Evolutionary conservation across 2,888 invertebrate genomes (phyloP).

Genomic region (Troides oblongomaculatus): DNA sequence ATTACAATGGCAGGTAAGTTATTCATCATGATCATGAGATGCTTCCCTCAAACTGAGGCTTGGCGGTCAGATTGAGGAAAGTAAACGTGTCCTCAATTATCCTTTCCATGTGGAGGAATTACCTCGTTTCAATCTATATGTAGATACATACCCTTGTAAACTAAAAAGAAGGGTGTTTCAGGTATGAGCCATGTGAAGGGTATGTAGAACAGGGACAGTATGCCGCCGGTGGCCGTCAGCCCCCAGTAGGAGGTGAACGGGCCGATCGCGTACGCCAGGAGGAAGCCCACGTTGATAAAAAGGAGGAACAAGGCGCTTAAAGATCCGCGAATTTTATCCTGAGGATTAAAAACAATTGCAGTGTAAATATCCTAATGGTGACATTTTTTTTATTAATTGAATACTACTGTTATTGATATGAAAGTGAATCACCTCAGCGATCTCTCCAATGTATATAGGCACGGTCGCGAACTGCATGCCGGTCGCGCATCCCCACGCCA

Average conservation of each 20-base stretch:
- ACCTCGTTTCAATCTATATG: too few relatives aligned
- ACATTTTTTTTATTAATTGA: too few relatives aligned
- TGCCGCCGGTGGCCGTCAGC: constrained; percentile 83
- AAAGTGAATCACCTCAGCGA: constrained; percentile 80
- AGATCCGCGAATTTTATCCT: constrained; percentile 88
- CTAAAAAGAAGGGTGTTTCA: constrained; percentile 88
- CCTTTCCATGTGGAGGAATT: too few relatives aligned
- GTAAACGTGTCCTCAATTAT: too few relatives aligned
- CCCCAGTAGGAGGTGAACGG: constrained; percentile 85
- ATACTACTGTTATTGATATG: too few relatives aligned
- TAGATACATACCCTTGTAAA: constrained; percentile 74
- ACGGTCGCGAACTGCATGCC: constrained; percentile 86
- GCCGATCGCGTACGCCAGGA: constrained; percentile 86
- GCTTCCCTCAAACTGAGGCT: too few relatives aligned
- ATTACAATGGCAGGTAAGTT: too few relatives aligned
- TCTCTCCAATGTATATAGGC: constrained; percentile 93
- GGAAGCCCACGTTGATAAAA: constrained; percentile 86
- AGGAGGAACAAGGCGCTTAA: constrained; percentile 90
- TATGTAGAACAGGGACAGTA: constrained; percentile 83
- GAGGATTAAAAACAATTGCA: constrained; percentile 32
- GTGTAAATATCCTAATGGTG: not conserved
- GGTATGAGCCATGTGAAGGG: constrained; percentile 85
- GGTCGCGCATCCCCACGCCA: constrained; percentile 83
- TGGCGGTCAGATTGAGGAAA: too few relatives aligned
- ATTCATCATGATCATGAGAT: too few relatives aligned